Base-by-base conservation (phyloP, 2,888 invertebrate species). In the Trachelus tabidus region DNA sequence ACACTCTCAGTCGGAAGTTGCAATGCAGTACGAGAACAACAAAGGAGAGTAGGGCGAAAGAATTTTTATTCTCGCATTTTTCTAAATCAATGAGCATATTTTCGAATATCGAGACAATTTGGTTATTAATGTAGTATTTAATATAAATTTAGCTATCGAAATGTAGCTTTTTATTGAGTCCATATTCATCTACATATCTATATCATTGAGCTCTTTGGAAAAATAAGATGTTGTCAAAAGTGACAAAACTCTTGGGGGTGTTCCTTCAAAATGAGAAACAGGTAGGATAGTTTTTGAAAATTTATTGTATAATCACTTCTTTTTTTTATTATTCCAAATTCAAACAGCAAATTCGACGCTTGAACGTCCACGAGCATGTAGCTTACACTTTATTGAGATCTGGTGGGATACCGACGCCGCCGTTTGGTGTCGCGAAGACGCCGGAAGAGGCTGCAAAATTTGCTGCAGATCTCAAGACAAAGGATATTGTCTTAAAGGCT, bases 291-390 rank as follows among this genome's bases (percentile, higher is more conserved):
- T 23, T 56, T 9, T 23, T 56, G 23, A 23, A 73, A 76, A 4
- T 35, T 73, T 68, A 31, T 33, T 40, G 68, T 73, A 37, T 35
- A 37, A 11, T 34, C 11, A 69, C 12, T 56, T n/a, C n/a, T 12
- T 31, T 71, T 75, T n/a, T 75, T 31, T 37, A 34, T 35, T 34
- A 33, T 77, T 31, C 23, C 68, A 6, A 23, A n/a, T 31, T 69
- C 11, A 92, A 92, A 80, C 94, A 94, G 85, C 95, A 95, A 90
- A 92, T 93, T 73, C 94, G 98, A 80, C 94, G 96, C 88, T 92
- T 98, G 80, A 97, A 98, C 91, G 96, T 98, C 12, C 98, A 98
- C 92, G 98, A 98, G 91, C 96, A 98, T 92, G 94, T 97, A 76
- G 97, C 98, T 86, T 98, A 98, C 91, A 95, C 95, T 1, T 92